phyloP scores from a whole-genome alignment of 1,140 invertebrate genomes.

The Diabrotica virgifera region DNA sequence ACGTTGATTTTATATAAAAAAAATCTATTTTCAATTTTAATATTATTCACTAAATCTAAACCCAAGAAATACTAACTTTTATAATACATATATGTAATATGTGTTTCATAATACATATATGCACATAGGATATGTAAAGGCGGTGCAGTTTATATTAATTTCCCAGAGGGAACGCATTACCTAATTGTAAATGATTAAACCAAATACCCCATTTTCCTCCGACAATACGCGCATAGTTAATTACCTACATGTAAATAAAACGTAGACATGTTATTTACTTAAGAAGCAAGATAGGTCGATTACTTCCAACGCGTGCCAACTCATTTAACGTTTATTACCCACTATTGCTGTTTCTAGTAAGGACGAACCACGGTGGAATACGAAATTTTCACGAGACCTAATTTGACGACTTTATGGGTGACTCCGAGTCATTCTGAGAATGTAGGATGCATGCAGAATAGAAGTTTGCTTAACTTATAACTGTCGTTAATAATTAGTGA shows the following conservation, averaged over 20 bases:
- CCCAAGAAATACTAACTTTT: too few species aligned
- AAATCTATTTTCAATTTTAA: too few species aligned
- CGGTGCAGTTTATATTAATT: too few species aligned
- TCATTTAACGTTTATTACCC: slow-evolving; percentile 2
- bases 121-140: too few species aligned
- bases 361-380: not conserved
- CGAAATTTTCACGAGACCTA: not conserved
- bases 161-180: too few species aligned
- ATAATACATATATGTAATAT: too few species aligned
- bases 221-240: not conserved
- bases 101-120: too few species aligned
- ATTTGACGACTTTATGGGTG: not conserved
- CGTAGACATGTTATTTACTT: not conserved
- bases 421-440: not conserved
- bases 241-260: not conserved
- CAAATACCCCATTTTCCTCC: too few species aligned
- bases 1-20: too few species aligned
- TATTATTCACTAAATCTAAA: too few species aligned
- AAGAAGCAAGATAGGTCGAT: not conserved
- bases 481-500: not conserved
- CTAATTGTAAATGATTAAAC: too few species aligned
- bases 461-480: not conserved
- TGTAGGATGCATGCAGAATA: not conserved
- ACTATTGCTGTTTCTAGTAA: not conserved
- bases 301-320: not conserved